Conservation (phyloP, 2,797 vertebrate species). For the Gymnocypris eckloni region DNA sequence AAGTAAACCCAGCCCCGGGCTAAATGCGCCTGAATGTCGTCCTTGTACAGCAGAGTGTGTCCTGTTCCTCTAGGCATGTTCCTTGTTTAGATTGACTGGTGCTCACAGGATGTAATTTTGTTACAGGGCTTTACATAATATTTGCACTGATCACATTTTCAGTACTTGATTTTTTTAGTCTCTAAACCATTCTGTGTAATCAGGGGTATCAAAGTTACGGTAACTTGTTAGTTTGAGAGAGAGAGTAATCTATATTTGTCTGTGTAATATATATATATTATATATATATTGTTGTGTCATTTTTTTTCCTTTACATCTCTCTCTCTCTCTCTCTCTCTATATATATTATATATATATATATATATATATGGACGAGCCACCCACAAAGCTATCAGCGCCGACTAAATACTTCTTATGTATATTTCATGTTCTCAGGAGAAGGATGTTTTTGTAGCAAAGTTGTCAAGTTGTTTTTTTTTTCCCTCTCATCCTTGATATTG, state of each 20-base stretch:
- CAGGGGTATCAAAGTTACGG: neutral
- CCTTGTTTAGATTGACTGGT: constrained; percentile 6
- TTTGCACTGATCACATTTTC: neutral
- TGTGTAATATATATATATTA: too few relatives aligned
- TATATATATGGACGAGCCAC: too few relatives aligned
- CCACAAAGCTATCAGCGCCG: too few relatives aligned
- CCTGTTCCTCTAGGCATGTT: constrained; percentile 10
- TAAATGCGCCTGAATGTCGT: neutral
- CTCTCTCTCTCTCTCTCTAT: too few relatives aligned
- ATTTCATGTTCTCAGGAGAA: too few relatives aligned
- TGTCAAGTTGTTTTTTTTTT: too few relatives aligned
- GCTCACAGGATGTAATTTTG: neutral
- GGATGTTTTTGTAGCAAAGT: too few relatives aligned
- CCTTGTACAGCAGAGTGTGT: constrained; percentile 8
- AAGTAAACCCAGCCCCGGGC: neutral
- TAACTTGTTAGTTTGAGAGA: neutral
- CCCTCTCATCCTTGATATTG: too few relatives aligned
- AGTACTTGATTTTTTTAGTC: neutral
- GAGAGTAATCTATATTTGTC: neutral
- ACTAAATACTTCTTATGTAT: too few relatives aligned
- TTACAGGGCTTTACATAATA: neutral
- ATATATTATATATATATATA: too few relatives aligned
- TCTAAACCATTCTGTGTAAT: neutral
- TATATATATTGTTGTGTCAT: too few relatives aligned
- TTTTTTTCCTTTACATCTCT: too few relatives aligned